Conservation (phyloP, 2,113 vertebrate species). For the Mesoclemmys tuberculata region DNA sequence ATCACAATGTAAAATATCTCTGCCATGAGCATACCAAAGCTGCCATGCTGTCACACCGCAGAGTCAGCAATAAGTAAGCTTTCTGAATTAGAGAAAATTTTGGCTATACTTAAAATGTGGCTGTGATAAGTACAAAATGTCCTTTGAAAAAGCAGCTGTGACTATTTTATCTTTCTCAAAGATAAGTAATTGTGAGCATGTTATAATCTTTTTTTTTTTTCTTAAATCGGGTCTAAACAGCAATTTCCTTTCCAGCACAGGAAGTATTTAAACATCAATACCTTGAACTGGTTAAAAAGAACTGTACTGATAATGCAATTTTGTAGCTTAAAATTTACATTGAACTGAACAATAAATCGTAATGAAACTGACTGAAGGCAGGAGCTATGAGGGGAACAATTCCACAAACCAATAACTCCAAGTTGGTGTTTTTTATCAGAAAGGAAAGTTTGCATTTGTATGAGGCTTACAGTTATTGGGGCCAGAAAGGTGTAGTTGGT, state of each 20-base stretch:
- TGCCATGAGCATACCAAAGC: constrained; percentile 11
- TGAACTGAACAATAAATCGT: constrained; percentile 1
- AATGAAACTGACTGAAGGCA: constrained; percentile 38
- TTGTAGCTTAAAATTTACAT: constrained; percentile 25
- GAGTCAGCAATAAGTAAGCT: constrained; percentile 29
- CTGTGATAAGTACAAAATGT: constrained; percentile 13
- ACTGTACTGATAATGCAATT: constrained; percentile 42
- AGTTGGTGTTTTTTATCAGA: background rate
- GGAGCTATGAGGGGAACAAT: constrained; percentile 21
- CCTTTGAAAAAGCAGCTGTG: constrained; percentile 67
- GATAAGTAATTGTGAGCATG: constrained; percentile 66
- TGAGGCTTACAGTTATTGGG: background rate
- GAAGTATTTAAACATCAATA: constrained; percentile 61
- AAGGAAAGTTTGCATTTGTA: background rate
- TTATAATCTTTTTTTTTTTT: constrained; percentile 45
- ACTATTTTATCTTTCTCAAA: constrained; percentile 52
- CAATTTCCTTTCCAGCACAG: constrained; percentile 23
- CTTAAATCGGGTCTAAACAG: constrained; percentile 21
- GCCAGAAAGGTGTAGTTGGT: background rate
- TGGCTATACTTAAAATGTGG: constrained; percentile 49
- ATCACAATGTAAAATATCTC: constrained; percentile 17
- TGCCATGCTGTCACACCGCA: background rate
- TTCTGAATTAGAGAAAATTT: constrained; percentile 50
- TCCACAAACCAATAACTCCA: fast-evolving
- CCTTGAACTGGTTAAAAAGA: constrained; percentile 60